Conservation (phyloP, 2,113 vertebrate species). For the Eleginops maclovinus region DNA sequence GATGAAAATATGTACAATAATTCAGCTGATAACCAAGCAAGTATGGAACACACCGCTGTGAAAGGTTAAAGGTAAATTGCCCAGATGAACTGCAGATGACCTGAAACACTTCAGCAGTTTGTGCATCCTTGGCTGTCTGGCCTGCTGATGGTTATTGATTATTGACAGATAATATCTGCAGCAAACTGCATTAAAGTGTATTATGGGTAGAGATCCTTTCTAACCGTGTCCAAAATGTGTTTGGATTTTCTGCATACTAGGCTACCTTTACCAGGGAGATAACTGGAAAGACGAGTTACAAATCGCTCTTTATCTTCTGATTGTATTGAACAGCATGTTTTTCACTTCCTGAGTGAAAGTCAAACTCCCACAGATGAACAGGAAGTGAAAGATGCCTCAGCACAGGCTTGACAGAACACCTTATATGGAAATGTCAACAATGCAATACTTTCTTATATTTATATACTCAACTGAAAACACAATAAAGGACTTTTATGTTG, state of each 20-base stretch:
- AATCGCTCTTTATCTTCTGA: background rate
- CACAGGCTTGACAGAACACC: slow-evolving; percentile 16
- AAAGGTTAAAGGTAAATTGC: background rate
- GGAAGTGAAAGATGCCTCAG: slow-evolving; percentile 53
- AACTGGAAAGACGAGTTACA: background rate
- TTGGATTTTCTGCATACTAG: background rate
- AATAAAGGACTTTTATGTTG: background rate
- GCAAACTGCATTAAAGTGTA: background rate
- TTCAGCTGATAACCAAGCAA: background rate
- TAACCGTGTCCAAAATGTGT: background rate
- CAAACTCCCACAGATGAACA: slow-evolving; percentile 18
- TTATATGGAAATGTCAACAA: slow-evolving; percentile 11
- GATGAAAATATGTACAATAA: background rate
- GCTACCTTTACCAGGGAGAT: background rate
- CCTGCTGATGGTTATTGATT: background rate
- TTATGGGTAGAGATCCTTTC: background rate
- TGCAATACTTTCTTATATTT: background rate
- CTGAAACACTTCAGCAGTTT: background rate
- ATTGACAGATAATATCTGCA: background rate
- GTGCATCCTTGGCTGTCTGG: background rate
- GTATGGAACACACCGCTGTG: background rate
- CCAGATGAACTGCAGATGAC: background rate
- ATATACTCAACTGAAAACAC: background rate
- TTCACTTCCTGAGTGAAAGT: slow-evolving; percentile 42
- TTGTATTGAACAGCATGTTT: background rate